Percentiles rank a stretch among this genome's conserved stretches.
phyloP scores from a whole-genome alignment of 2,113 vertebrate genomes.

The Cercocebus atys region DNA sequence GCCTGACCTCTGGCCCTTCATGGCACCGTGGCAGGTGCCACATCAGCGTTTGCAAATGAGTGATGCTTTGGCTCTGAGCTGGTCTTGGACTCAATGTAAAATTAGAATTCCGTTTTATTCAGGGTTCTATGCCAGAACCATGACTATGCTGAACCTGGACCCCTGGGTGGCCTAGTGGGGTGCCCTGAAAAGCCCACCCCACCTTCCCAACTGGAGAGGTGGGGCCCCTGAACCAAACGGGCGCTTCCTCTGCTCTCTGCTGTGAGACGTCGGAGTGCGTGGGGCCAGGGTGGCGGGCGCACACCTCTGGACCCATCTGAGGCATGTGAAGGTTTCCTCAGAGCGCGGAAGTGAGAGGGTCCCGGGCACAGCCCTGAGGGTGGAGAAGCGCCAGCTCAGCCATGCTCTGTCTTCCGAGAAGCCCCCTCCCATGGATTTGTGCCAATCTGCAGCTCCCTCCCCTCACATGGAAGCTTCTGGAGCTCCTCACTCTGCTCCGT shows the following conservation, averaged over 20 bases:
- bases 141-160: fast-evolving
- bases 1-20: fast-evolving
- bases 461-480: too few relatives aligned
- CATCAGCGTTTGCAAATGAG: fast-evolving
- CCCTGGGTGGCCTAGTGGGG: fast-evolving
- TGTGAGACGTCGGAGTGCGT: fast-evolving
- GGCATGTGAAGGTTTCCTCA: fast-evolving
- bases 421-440: fast-evolving
- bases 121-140: too few relatives aligned
- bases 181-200: fast-evolving
- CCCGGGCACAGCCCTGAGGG: fast-evolving
- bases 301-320: fast-evolving
- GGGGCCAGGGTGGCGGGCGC: fast-evolving
- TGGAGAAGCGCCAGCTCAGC: fast-evolving
- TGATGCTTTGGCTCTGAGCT: background rate
- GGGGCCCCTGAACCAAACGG: fast-evolving
- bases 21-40: fast-evolving
- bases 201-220: fast-evolving
- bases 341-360: background rate
- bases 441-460: background rate
- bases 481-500: fast-evolving
- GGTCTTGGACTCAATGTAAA: fast-evolving
- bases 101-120: fast-evolving
- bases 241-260: fast-evolving
- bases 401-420: fast-evolving